Evolutionary conservation across 2,888 invertebrate genomes (phyloP), one percentile per base, ranked within the genome.

Genomic region (Drosophila borealis): DNA sequence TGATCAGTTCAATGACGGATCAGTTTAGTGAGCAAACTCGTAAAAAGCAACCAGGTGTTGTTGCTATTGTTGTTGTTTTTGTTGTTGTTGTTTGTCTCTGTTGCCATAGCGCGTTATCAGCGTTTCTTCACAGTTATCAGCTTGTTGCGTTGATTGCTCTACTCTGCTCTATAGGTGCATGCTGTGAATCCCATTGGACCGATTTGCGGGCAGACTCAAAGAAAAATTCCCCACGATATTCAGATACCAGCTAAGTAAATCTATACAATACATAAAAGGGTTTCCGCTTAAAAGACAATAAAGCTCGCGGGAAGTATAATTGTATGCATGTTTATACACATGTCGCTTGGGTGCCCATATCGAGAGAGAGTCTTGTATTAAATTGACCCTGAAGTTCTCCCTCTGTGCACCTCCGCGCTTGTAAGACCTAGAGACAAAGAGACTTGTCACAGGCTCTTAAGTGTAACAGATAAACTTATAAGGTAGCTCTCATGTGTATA

Each of bases 161-260:
- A 17, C 8, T 56, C 25, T n/a, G 37, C 11, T 34, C 44, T 60
- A 34, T 39, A 55, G 13, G 14, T 66, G 54, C 19, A 55, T 21
- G 10, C 6, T 44, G 74, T 72, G 75, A 74, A 45, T 72, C 75
- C 72, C 72, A n/a, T 21, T 17, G 29, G 8, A 6, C 39, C 2
- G 14, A 45, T 4, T n/a, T 8, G n/a, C 17, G 34, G 33, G 13
- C 29, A 19, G 13, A 10, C n/a, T 29, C 4, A 29, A 29, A 29
- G 29, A 45, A 61, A 74, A 70, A 29, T 5, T 74, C 69, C 72
- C 75, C 75, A 8, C 21, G 4, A 19, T 14, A 11, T 33, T 39
- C 39, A 39, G 50, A 42, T 45, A 49, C 17, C 46, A 37, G 3
- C 53, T 42, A 46, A 33, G 14, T 46, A 25, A 54, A 17, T 39